Evolutionary conservation across 1,140 invertebrate species (phyloP), one percentile per base, ranked within the genome.

Genomic region (Dryas iulia): DNA sequence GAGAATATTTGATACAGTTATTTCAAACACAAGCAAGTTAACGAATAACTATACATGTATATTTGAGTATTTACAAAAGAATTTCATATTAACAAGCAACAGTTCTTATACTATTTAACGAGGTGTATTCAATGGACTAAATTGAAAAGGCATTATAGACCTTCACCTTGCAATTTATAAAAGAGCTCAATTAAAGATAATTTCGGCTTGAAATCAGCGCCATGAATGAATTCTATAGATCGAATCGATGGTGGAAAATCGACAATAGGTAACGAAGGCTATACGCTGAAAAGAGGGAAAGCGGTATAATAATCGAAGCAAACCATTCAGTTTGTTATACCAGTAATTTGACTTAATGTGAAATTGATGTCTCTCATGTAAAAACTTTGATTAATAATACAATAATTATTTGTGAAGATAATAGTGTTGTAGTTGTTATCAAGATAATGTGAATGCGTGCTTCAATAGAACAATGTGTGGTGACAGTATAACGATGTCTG

Each of bases 401-500:
- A 39, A n/a, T n/a, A n/a, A 18, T 28, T 59, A 59, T 18, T 6
- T 53, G 57, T 59, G 56, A 24, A 59, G 33, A 66, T 59, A 66
- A 66, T 12, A 35, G 60, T 63, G 60, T 54, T 14, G 11, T 24
- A 14, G 18, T 23, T 66, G 39, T 52, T 5, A 54, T 33, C 1
- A 58, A 53, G 53, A 54, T 69, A 47, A 70, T 64, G 61, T 70
- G 68, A 64, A 28, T 58, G 11, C 31, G 21, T n/a, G n/a, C 7
- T 47, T 7, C 14, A 66, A 18, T 35, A 59, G 18, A 25, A 65
- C 30, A 14, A 71, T 71, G 69, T 56, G 62, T 23, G 59, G 39
- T 66, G 60, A 60, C 58, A 61, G 69, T 33, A 68, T 73, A 52
- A 81, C 81, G 71, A 79, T 70, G 73, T 63, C 71, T 57, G 60